Base-by-base conservation (phyloP, 2,113 vertebrate genomes). In the Butorides virescens region DNA sequence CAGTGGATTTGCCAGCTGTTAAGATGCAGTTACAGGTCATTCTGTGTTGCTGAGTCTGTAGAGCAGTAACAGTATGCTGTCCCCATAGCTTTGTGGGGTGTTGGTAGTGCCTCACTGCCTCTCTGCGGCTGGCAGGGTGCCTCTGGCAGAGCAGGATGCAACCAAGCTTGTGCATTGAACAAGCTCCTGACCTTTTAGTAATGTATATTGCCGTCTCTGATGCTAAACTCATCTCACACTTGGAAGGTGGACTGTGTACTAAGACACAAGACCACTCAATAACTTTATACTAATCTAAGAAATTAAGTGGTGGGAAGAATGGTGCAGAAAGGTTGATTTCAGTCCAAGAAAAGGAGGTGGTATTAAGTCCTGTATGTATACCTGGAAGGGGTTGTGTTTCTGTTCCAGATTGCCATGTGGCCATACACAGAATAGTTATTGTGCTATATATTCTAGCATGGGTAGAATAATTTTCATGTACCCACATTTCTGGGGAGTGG, bases 41-140 rank as follows among this genome's bases (percentile, higher is more conserved):
- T 52, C 37, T 30, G 27, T n/a, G 2, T 21, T 22, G 59, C 25
- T 52, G 39, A 19, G 30, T 39, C 34, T n/a, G 12, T 42, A 1
- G 36, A 58, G 27, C 2, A 34, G 32, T 1, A 15, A 7, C 3
- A 3, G 25, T 2, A 23, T 9, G n/a, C 39, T 70, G 32, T 49
- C n/a, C 25, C 2, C 27, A 0, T 17, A 18, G 44, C 2, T 32
- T 30, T 0, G 3, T 4, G 7, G 10, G 4, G 42, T 2, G 16
- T 29, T 63, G 9, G 11, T 4, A 5, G 1, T 1, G 37, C 47
- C 39, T 36, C 29, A 5, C 1, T 1, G 37, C 47, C 39, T 36
- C 29, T 53, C 16, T 1, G 0, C 7, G 4, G n/a, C 39, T 58
- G 68, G 5, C 59, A 44, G 18, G 3, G 5, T 0, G 0, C 13